These are phyloP conservation scores for Sardinella longiceps DNA, from an alignment of 2,797 vertebrate species.

Conservation along the genomic window DNA sequence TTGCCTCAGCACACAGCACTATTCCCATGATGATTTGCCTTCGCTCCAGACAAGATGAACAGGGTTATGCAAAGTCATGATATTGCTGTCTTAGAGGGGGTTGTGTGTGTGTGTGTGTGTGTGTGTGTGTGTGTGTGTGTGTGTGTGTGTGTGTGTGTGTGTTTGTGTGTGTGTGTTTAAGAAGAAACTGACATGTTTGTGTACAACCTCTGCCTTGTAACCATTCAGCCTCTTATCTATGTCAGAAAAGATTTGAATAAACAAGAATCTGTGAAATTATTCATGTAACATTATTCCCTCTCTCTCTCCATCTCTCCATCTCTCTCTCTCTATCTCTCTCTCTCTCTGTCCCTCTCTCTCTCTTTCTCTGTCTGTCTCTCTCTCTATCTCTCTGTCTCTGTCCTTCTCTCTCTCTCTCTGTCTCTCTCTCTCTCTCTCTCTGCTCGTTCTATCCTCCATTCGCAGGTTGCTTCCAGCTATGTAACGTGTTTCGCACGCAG, in stretches of 20 bases:
- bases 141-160: conserved; percentile 6
- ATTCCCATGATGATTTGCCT: conserved; percentile 51
- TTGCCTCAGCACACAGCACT: neutral
- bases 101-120: neutral
- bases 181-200: conserved; percentile 56
- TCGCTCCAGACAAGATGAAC: conserved; percentile 50
- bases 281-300: neutral
- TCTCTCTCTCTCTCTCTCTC: conserved; percentile 21
- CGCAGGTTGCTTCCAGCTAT: conserved; percentile 98
- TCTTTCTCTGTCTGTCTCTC: neutral
- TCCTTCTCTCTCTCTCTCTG: conserved; percentile 1
- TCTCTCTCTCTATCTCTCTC: neutral
- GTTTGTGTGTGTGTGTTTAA: conserved; percentile 27
- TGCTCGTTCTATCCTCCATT: conserved; percentile 6
- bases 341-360: conserved; percentile 18
- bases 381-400: conserved; percentile 3
- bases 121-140: conserved; percentile 22
- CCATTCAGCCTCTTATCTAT: neutral
- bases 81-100: conserved; percentile 33
- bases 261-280: neutral
- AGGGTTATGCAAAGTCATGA: conserved; percentile 66
- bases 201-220: neutral
- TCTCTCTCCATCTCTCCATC: neutral
- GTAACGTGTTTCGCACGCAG: conserved; percentile 92
- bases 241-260: neutral